Conservation (phyloP, 2,888 invertebrate species). For the Cosmia trapezina region DNA sequence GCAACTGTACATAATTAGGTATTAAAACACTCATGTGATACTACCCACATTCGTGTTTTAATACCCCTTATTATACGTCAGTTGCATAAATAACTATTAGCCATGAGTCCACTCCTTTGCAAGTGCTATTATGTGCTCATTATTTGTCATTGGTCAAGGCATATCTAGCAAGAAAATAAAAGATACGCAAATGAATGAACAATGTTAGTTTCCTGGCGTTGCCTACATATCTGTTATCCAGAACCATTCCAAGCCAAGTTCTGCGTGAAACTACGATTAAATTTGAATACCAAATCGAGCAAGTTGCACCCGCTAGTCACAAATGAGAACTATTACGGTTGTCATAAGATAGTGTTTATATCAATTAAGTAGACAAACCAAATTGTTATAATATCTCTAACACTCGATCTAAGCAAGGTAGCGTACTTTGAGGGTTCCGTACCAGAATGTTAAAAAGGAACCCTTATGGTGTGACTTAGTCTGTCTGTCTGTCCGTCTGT, state of each 20-base stretch:
- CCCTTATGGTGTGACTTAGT: too few relatives aligned
- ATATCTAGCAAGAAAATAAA: neutral
- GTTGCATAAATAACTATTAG: too few relatives aligned
- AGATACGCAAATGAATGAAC: neutral
- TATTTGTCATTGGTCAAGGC: neutral
- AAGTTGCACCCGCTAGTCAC: constrained; percentile 24
- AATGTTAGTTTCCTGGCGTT: neutral
- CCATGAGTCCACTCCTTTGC: too few relatives aligned
- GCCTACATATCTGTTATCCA: constrained; percentile 2
- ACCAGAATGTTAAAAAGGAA: too few relatives aligned
- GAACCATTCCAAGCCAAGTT: constrained; percentile 4
- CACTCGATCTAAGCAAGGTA: neutral
- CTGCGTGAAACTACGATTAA: constrained; percentile 32
- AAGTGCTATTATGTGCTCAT: too few relatives aligned
- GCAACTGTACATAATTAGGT: too few relatives aligned
- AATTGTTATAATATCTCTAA: neutral
- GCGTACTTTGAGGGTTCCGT: too few relatives aligned
- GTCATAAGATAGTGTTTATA: constrained; percentile 20
- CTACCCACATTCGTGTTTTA: too few relatives aligned
- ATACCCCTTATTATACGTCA: too few relatives aligned
- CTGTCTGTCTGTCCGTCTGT: too few relatives aligned
- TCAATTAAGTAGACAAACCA: constrained; percentile 15
- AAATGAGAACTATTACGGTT: constrained; percentile 22
- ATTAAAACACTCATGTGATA: too few relatives aligned
- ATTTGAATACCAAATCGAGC: constrained; percentile 51